Conservation (phyloP, 2,797 vertebrate species). For the Erpetoichthys calabaricus region DNA sequence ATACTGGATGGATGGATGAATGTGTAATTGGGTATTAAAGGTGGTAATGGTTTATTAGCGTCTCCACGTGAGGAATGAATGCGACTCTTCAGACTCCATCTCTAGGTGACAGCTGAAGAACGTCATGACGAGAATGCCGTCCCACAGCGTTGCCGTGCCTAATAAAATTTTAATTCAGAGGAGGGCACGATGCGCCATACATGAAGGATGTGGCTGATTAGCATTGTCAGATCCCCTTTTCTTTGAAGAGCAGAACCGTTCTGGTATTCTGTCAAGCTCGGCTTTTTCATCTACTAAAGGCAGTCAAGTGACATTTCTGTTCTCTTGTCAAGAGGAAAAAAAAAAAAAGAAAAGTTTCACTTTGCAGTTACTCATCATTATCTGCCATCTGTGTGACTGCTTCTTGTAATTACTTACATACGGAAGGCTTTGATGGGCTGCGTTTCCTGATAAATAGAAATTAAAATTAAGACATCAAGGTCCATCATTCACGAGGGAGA, state of each 20-base stretch:
- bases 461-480: constrained; percentile 45
- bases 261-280: constrained; percentile 20
- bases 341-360: constrained; percentile 17
- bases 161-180: constrained; percentile 17
- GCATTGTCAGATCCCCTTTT: constrained; percentile 18
- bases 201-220: constrained; percentile 26
- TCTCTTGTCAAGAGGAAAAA: constrained; percentile 39
- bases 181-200: neutral
- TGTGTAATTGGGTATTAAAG: too few relatives aligned
- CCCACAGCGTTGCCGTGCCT: constrained; percentile 8
- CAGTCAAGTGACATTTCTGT: constrained; percentile 37
- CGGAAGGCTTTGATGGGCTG: constrained; percentile 30
- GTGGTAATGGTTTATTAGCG: too few relatives aligned
- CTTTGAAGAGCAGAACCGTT: constrained; percentile 24
- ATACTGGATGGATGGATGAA: too few relatives aligned
- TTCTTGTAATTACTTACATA: constrained; percentile 43
- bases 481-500: constrained; percentile 33
- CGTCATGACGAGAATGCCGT: neutral
- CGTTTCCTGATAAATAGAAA: constrained; percentile 46
- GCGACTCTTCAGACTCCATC: neutral
- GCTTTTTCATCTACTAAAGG: constrained; percentile 30
- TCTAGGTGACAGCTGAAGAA: constrained; percentile 5
- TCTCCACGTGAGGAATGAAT: too few relatives aligned
- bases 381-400: constrained; percentile 40
- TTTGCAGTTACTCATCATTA: constrained; percentile 34